Evolutionary conservation across 2,797 vertebrate genomes (phyloP), one percentile per base, ranked within the genome.

Genomic region (Epinephelus coioides): DNA sequence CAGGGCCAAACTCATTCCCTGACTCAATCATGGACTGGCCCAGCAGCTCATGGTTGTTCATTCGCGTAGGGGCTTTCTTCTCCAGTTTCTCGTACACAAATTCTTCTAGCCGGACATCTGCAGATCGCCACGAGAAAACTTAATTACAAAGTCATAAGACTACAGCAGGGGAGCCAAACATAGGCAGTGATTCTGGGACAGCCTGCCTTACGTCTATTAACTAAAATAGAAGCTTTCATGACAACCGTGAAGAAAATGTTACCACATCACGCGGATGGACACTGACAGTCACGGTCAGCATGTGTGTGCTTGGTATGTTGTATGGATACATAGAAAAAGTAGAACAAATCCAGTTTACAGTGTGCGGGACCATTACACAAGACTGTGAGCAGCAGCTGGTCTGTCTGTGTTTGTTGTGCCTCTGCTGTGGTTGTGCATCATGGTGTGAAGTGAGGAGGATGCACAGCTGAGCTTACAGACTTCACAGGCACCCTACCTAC

Each of bases 61-160:
- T 86, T 62, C 98, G 96, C 30, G 96, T 96, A 3, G 98, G 98
- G 68, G 86, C 97, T 96, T 99, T 99, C 91, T 98, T 98, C 83
- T 99, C 98, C 94, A 99, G 92, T 81, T 99, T 99, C 94, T 99
- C 98, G 82, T 99, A 99, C 51, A 99, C 94, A 95, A 99, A 98
- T 90, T 99, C 98, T 92, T 99, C 98, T 94, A 99, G 97, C 74
- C 98, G 96, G 86, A 97, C 96, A 95, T 99, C 98, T 99, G 91
- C 63, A 79, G 94, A 87, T 68, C 12, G 17, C 65, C 91, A 91
- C 68, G 76, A 47, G 83, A 84, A 91, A 93, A 95, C 81, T 89
- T 63, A 88, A 93, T 95, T 94, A 94, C 46, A 59, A 66, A 89
- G 89, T 94, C 93, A 95, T 82, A 74, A 89, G 93, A 92, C 84